Conservation (phyloP, 2,888 invertebrate genomes). For the Imbricaverruca yamaguchii region DNA sequence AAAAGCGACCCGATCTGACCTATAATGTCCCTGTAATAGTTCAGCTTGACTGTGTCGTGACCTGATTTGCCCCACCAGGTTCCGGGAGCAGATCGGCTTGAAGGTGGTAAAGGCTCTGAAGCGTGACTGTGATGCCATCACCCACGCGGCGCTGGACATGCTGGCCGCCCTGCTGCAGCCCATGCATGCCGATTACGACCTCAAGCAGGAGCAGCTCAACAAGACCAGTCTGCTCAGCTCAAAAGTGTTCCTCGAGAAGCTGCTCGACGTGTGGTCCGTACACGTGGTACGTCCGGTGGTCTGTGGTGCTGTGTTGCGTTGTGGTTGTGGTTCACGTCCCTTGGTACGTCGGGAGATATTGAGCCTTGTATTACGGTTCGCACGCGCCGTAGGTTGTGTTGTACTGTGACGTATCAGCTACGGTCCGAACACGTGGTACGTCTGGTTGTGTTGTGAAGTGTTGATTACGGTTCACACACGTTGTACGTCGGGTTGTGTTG, state of each 20-base stretch:
- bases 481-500: too few relatives aligned
- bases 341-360: too few relatives aligned
- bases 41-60: not conserved
- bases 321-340: too few relatives aligned
- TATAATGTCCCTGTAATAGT: too few relatives aligned
- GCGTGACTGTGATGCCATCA: constrained; percentile 77
- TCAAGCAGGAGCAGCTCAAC: constrained; percentile 95
- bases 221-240: constrained; percentile 91
- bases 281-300: constrained; percentile 68
- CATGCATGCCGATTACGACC: constrained; percentile 89
- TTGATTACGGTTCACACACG: too few relatives aligned
- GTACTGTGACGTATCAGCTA: too few relatives aligned
- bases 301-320: not conserved
- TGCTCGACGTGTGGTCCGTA: constrained; percentile 88
- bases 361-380: too few relatives aligned
- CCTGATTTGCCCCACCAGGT: constrained; percentile 49
- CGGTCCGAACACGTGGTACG: too few relatives aligned
- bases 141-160: constrained; percentile 94
- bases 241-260: constrained; percentile 79
- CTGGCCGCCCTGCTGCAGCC: constrained; percentile 97
- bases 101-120: constrained; percentile 86
- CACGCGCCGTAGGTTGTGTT: too few relatives aligned
- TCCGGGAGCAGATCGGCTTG: constrained; percentile 88
- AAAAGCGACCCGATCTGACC: too few relatives aligned
- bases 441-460: too few relatives aligned